These are phyloP conservation scores for Melospiza melodia DNA, from an alignment of 2,113 vertebrate species.

Conservation along the genomic window DNA sequence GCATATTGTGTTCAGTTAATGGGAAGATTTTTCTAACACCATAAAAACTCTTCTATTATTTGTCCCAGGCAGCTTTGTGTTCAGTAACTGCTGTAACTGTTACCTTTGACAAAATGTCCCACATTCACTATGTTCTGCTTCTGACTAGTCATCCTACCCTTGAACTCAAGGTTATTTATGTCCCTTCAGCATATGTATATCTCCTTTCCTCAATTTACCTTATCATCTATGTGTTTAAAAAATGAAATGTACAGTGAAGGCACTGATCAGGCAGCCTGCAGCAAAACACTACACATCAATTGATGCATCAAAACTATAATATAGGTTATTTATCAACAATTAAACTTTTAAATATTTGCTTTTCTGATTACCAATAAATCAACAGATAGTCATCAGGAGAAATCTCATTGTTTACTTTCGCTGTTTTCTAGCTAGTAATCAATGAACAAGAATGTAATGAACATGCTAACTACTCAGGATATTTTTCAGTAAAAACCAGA, in stretches of 20 bases:
- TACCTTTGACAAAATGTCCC: background rate
- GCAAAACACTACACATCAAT: background rate
- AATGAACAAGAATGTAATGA: background rate
- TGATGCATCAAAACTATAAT: conserved; percentile 17
- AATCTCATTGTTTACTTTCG: background rate
- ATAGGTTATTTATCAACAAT: background rate
- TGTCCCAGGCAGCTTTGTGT: conserved; percentile 14
- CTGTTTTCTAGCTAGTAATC: background rate
- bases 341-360: conserved; percentile 22
- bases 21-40: conserved; percentile 66
- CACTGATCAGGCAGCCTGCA: conserved; percentile 29
- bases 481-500: background rate
- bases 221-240: background rate
- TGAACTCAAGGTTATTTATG: background rate
- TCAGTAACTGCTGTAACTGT: conserved; percentile 22
- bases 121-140: background rate
- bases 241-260: background rate
- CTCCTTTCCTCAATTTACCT: background rate
- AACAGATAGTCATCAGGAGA: background rate
- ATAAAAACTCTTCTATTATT: background rate
- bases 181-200: background rate
- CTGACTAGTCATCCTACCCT: background rate
- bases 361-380: background rate
- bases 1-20: conserved; percentile 65
- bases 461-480: background rate